Evolutionary conservation across 2,888 invertebrate species (phyloP), one percentile per base, ranked within the genome.

Genomic region (Drosophila paramelanica): DNA sequence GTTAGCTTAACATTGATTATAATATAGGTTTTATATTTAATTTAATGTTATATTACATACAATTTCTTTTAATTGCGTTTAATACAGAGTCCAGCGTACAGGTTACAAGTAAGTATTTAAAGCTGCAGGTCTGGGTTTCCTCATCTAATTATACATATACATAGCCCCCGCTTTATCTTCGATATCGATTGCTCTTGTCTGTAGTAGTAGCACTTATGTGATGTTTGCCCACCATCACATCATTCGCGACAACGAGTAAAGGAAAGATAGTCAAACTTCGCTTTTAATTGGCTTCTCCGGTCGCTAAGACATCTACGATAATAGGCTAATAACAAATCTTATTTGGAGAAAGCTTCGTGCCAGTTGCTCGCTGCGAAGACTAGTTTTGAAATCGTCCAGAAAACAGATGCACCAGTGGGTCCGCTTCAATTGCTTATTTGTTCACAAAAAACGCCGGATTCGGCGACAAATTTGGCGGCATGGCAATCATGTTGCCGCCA

Each of bases 361-460:
- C 10, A 10, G 31, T 31, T 10, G 31, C 31, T 31, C 31, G 31
- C 3, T 50, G 67, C 50, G 42, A 52, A 59, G 76, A 77, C 78
- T 82, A 79, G 80, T 65, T 59, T 62, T 47, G 49, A 38, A 33
- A 66, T 56, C 50, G 51, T 50, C 49, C 43, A 38, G 38, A 33
- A 38, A 46, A 42, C 14, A 13, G 50, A 11, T 51, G 13, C 23
- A 23, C 25, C 6, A 7, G 43, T 25, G 8, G 39, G 56, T 20
- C n/a, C 27, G 14, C 25, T 25, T 20, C 38, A 42, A 33, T 38
- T 25, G 41, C 49, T 85, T 90, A 92, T 84, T 92, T 92, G 64
- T 89, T 91, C 49, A 90, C 91, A 76, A 92, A 92, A 81, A 92
- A 92, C 59, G 91, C 87, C n/a, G 91, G 90, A 82, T 92, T 92